A percentile compares a stretch with the other conserved stretches of the same genome.
These are phyloP conservation scores for Ormyrus rosae DNA, from an alignment of 2,888 invertebrate genomes.

Conservation along the genomic window DNA sequence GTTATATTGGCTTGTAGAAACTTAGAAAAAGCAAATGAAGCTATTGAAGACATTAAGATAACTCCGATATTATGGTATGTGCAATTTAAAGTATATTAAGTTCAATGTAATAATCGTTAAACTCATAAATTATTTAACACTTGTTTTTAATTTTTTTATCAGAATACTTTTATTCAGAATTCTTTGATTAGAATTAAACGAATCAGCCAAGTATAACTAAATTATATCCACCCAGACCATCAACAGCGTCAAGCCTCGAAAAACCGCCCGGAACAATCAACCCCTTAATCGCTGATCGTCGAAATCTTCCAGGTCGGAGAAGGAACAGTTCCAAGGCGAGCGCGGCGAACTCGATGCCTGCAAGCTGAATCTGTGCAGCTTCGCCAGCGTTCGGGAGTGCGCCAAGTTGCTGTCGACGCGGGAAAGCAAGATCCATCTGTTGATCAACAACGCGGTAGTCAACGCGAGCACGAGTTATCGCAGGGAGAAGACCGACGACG, in stretches of 20 bases:
- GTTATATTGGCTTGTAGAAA: conserved; percentile 78
- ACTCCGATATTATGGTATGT: conserved; percentile 63
- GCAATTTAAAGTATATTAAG: neutral
- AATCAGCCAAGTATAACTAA: too few relatives aligned
- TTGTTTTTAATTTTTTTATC: neutral
- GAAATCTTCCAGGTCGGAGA: conserved; percentile 57
- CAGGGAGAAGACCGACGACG: conserved; percentile 80
- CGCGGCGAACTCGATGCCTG: conserved; percentile 65
- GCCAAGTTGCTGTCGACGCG: conserved; percentile 74
- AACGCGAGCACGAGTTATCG: conserved; percentile 79
- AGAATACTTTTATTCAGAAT: neutral
- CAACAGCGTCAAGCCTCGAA: too few relatives aligned
- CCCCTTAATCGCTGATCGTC: too few relatives aligned
- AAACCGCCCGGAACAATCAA: too few relatives aligned
- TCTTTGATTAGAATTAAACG: too few relatives aligned
- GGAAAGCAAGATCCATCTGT: conserved; percentile 79
- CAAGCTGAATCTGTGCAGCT: conserved; percentile 77
- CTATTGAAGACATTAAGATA: conserved; percentile 73
- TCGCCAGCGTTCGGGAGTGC: conserved; percentile 79
- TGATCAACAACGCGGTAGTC: conserved; percentile 85
- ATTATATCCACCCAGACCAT: too few relatives aligned
- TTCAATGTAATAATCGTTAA: too few relatives aligned
- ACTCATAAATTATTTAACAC: neutral
- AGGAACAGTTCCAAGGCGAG: conserved; percentile 62
- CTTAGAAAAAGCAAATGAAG: conserved; percentile 72